Conservation (phyloP, 1,140 invertebrate genomes). For the Bombus fervidus region DNA sequence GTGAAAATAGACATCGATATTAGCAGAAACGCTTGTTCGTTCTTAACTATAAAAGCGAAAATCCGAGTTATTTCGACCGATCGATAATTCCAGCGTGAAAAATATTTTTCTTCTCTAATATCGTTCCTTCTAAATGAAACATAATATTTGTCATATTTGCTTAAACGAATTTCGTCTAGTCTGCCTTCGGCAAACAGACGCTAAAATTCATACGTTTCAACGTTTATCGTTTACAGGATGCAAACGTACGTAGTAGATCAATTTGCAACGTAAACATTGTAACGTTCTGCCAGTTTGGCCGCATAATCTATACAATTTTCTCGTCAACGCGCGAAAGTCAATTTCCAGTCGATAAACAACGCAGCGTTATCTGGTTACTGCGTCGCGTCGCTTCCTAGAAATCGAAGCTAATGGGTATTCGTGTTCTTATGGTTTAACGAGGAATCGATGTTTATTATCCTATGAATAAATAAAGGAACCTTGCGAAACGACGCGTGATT, state of each 20-base stretch:
- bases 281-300: neutral
- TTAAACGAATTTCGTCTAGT: too few species aligned
- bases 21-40: too few species aligned
- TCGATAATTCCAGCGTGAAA: too few species aligned
- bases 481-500: neutral
- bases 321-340: neutral
- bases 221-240: neutral
- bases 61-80: too few species aligned
- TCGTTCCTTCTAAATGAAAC: too few species aligned
- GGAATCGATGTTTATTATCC: conserved; percentile 14
- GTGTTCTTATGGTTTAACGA: neutral
- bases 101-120: too few species aligned
- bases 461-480: neutral
- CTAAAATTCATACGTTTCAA: neutral
- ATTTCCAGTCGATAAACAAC: neutral
- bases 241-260: neutral
- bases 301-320: neutral
- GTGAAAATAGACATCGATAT: too few species aligned
- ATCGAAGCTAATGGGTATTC: neutral
- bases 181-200: neutral
- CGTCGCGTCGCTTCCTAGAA: neutral
- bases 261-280: neutral
- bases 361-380: neutral
- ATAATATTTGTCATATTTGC: too few species aligned
- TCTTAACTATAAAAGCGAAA: too few species aligned